These are phyloP conservation scores for Ernsta delagoae DNA, from an alignment of 2,888 invertebrate genomes.

Conservation along the genomic window DNA sequence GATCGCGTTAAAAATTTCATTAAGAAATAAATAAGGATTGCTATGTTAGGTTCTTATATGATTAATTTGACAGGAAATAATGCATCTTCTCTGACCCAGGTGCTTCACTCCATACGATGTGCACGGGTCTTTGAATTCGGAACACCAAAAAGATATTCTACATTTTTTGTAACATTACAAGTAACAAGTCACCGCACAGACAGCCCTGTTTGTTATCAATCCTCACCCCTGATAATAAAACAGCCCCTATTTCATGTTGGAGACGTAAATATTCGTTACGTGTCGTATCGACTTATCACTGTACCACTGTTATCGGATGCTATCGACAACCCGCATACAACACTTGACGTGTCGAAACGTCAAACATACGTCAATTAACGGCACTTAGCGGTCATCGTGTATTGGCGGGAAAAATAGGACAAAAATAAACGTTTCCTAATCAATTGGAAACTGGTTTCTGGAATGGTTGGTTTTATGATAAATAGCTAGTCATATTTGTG, in stretches of 20 bases:
- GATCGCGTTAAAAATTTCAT: too few species aligned
- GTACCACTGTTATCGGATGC: background rate
- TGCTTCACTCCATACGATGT: too few species aligned
- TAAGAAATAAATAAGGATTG: too few species aligned
- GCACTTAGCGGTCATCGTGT: slow-evolving; percentile 5
- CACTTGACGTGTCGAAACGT: slow-evolving; percentile 15
- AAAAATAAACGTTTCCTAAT: background rate
- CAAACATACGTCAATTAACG: slow-evolving; percentile 20
- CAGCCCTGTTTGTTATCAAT: slow-evolving; percentile 13
- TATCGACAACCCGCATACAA: slow-evolving; percentile 19
- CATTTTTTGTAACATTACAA: too few species aligned
- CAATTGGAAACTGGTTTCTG: background rate
- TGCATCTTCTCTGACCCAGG: too few species aligned
- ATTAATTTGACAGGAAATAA: too few species aligned
- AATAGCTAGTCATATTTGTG: too few species aligned
- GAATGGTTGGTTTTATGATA: background rate
- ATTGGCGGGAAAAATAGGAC: slow-evolving; percentile 7
- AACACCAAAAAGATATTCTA: too few species aligned
- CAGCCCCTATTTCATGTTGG: slow-evolving; percentile 12
- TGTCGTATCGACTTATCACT: slow-evolving; percentile 4
- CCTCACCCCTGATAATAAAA: slow-evolving; percentile 19
- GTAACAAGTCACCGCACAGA: background rate
- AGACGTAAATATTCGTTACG: slow-evolving; percentile 1
- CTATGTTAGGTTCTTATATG: too few species aligned
- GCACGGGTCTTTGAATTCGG: too few species aligned